Percentiles rank a stretch among this genome's conserved stretches.
These are phyloP conservation scores for Tamias sibiricus DNA, from an alignment of 2,113 vertebrate genomes.

Conservation along the genomic window DNA sequence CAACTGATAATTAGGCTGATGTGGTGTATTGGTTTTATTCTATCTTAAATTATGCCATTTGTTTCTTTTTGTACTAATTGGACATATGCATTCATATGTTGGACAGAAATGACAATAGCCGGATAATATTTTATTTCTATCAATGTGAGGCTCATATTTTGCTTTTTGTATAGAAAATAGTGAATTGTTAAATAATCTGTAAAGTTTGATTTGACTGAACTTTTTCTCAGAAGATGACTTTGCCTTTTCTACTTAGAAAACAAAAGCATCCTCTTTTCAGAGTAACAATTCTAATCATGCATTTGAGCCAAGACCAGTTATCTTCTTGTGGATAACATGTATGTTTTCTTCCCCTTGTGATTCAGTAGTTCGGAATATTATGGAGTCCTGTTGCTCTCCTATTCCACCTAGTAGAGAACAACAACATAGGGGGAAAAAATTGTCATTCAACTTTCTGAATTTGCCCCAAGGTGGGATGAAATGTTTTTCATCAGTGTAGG, in stretches of 20 bases:
- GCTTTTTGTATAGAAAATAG: background rate
- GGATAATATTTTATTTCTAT: constrained; percentile 85
- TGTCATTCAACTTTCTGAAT: constrained; percentile 29
- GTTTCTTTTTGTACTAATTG: constrained; percentile 43
- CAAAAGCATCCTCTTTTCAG: constrained; percentile 1
- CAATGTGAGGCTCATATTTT: constrained; percentile 43
- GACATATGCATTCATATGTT: constrained; percentile 69
- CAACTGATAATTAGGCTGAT: constrained; percentile 53
- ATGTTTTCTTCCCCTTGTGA: background rate
- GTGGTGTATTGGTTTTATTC: constrained; percentile 40
- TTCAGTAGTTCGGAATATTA: background rate
- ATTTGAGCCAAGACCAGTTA: background rate
- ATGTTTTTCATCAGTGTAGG: background rate
- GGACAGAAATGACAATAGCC: constrained; percentile 84
- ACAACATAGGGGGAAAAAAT: background rate
- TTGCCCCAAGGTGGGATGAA: background rate
- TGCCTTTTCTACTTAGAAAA: constrained; percentile 52
- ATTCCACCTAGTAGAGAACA: background rate
- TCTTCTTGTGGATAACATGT: background rate
- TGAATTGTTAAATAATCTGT: constrained; percentile 43
- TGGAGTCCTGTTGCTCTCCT: background rate
- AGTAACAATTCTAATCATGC: background rate
- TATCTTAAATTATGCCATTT: constrained; percentile 61
- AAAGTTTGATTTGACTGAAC: constrained; percentile 42
- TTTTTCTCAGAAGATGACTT: constrained; percentile 53